Conservation (phyloP, 2,797 vertebrate genomes). For the Etheostoma perlongum region DNA sequence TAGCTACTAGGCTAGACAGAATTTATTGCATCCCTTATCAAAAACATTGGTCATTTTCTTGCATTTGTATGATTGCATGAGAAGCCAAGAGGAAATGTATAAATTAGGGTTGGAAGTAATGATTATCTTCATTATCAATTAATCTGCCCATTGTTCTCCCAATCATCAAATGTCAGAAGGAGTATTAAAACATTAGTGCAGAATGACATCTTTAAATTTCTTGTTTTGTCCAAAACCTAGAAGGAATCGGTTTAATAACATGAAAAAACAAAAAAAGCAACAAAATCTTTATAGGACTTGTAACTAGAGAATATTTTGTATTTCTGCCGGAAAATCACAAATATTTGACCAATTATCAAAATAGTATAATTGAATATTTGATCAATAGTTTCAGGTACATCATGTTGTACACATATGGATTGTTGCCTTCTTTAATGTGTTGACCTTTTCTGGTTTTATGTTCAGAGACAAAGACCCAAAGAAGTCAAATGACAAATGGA, state of each 20-base stretch:
- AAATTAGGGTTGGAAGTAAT: not conserved
- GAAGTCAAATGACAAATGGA: conserved; percentile 59
- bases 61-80: not conserved
- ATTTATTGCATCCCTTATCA: not conserved
- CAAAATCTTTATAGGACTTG: not conserved
- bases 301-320: not conserved
- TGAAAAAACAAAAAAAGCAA: not conserved
- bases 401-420: not conserved
- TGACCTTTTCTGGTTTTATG: not conserved
- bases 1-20: not conserved
- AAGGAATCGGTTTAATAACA: not conserved
- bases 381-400: not conserved
- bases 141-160: not conserved
- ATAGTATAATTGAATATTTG: not conserved
- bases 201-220: not conserved
- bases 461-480: conserved; percentile 48
- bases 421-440: conserved; percentile 12
- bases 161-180: not conserved
- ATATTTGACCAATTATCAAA: not conserved
- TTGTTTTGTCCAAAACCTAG: not conserved
- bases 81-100: not conserved
- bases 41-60: not conserved
- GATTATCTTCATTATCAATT: not conserved
- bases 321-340: not conserved
- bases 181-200: not conserved